These are phyloP conservation scores for Tinea pellionella DNA, from an alignment of 2,888 invertebrate genomes.

Conservation along the genomic window DNA sequence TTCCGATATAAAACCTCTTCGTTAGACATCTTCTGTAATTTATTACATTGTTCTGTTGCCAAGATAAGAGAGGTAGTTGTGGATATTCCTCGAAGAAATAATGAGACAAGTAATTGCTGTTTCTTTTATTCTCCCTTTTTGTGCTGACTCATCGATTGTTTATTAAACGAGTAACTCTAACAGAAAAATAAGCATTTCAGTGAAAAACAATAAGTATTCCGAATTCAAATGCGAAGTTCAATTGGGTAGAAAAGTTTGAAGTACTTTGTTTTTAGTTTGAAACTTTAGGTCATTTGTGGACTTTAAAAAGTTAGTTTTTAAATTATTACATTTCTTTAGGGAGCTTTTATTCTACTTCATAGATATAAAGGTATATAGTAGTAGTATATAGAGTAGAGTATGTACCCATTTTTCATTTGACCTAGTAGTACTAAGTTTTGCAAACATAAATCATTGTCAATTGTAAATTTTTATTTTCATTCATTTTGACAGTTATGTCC, in stretches of 20 bases:
- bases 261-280: not conserved
- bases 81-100: constrained; percentile 16
- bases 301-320: not conserved
- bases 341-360: not conserved
- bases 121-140: constrained; percentile 1
- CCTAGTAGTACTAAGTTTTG: too few relatives aligned
- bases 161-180: not conserved
- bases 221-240: not conserved
- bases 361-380: not conserved
- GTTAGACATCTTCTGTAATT: constrained; percentile 37
- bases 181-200: not conserved
- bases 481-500: not conserved
- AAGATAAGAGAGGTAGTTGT: constrained; percentile 28
- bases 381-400: too few relatives aligned
- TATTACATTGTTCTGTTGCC: constrained; percentile 39
- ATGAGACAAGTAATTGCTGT: constrained; percentile 8
- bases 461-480: not conserved
- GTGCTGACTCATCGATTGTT: constrained; percentile 4
- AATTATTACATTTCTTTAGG: not conserved
- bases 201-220: not conserved
- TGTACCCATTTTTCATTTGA: too few relatives aligned
- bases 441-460: not conserved
- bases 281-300: not conserved
- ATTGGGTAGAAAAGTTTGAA: not conserved
- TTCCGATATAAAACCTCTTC: constrained; percentile 33